A percentile compares a stretch with the other conserved stretches of the same genome.
phyloP scores from a whole-genome alignment of 2,113 vertebrate species.

The Oceanodroma tethys region DNA sequence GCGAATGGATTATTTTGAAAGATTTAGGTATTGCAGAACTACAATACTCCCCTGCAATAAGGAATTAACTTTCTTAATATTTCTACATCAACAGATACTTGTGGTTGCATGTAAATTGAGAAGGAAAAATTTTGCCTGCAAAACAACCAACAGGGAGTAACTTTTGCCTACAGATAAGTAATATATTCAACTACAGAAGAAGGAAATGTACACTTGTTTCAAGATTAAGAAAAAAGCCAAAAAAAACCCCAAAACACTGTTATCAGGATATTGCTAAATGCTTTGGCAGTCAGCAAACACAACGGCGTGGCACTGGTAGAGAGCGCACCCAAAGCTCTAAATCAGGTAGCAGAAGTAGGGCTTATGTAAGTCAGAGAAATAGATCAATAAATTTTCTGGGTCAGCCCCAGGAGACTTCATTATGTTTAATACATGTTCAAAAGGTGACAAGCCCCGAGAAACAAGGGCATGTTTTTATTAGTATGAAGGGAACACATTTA shows the following conservation, averaged over 20 bases:
- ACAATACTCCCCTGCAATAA: neutral
- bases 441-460: neutral
- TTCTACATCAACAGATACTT: neutral
- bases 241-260: accelerated
- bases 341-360: neutral
- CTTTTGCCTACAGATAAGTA: neutral
- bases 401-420: neutral
- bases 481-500: neutral
- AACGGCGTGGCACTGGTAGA: neutral
- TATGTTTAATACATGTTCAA: neutral
- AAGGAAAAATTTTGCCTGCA: neutral
- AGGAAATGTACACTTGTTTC: neutral
- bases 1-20: neutral
- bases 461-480: neutral
- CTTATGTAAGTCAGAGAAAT: neutral
- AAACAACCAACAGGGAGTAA: neutral
- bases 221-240: neutral
- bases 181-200: neutral
- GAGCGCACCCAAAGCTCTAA: neutral
- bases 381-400: neutral
- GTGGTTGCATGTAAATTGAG: neutral
- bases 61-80: neutral
- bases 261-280: neutral
- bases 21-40: neutral
- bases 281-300: neutral